phyloP scores from a whole-genome alignment of 2,888 invertebrate species.

The Meiosimyza decipiens region DNA sequence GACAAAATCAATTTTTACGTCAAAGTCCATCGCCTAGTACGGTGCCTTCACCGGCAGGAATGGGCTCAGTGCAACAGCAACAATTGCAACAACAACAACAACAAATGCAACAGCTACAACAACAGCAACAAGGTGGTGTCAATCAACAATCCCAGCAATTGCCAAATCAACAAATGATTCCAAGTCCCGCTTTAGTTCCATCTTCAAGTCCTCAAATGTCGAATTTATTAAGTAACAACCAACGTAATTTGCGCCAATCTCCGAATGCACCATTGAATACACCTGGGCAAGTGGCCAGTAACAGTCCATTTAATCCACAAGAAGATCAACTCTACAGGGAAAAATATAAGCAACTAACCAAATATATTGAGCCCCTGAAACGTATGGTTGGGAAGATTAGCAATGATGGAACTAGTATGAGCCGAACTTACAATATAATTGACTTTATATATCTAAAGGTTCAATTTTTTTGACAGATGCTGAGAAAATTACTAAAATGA shows the following conservation, averaged over 20 bases:
- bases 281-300: conserved; percentile 71
- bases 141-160: conserved; percentile 58
- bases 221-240: conserved; percentile 69
- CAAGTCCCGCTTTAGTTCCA: conserved; percentile 76
- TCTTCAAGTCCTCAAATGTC: conserved; percentile 76
- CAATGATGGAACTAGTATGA: conserved; percentile 75
- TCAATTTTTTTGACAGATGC: conserved; percentile 72
- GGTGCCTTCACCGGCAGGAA: conserved; percentile 67
- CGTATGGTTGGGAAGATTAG: conserved; percentile 91
- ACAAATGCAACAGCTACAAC: conserved; percentile 51
- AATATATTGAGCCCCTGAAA: conserved; percentile 92
- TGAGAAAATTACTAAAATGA: conserved; percentile 94
- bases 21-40: conserved; percentile 79
- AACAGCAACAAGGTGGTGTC: conserved; percentile 46
- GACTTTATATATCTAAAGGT: background rate
- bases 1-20: conserved; percentile 80
- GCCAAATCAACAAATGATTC: conserved; percentile 73
- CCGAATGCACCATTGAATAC: conserved; percentile 87
- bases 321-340: conserved; percentile 94
- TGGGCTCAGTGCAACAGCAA: conserved; percentile 59
- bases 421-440: background rate
- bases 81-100: conserved; percentile 61
- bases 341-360: conserved; percentile 91
- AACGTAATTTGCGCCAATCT: conserved; percentile 77
- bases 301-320: conserved; percentile 75